Percentiles rank a stretch among this genome's conserved stretches.
phyloP scores from a whole-genome alignment of 2,113 vertebrate genomes.

The Ramphastos sulfuratus region DNA sequence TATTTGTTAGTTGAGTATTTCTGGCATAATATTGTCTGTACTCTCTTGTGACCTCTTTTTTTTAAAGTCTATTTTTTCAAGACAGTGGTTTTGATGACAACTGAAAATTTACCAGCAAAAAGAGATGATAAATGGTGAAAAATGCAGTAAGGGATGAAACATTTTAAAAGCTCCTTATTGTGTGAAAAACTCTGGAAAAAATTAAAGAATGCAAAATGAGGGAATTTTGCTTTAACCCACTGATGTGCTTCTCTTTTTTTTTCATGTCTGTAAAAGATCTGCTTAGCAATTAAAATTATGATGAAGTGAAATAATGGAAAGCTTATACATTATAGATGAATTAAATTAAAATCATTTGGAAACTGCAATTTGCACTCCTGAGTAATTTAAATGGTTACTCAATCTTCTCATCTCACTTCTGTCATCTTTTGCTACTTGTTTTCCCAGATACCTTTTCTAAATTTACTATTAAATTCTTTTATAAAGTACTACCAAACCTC shows the following conservation, averaged over 20 bases:
- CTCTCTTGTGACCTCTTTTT: background rate
- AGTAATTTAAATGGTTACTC: background rate
- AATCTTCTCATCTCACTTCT: background rate
- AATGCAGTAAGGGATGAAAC: background rate
- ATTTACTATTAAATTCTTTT: background rate
- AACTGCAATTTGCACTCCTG: background rate
- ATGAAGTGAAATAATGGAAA: background rate
- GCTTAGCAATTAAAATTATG: background rate
- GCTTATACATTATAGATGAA: background rate
- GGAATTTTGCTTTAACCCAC: background rate
- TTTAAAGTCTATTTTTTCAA: background rate
- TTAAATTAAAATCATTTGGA: background rate
- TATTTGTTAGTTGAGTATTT: background rate
- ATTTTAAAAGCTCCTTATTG: background rate
- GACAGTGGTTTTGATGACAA: background rate
- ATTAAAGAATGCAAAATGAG: background rate
- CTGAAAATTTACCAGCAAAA: background rate
- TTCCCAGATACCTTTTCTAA: background rate
- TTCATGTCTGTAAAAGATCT: background rate
- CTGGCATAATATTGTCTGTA: background rate
- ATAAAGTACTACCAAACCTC: background rate
- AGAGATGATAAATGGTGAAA: background rate
- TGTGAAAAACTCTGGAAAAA: background rate
- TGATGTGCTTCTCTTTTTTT: background rate
- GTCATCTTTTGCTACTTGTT: background rate